Conservation (phyloP, 2,888 invertebrate genomes). For the Limnephilus auricula region DNA sequence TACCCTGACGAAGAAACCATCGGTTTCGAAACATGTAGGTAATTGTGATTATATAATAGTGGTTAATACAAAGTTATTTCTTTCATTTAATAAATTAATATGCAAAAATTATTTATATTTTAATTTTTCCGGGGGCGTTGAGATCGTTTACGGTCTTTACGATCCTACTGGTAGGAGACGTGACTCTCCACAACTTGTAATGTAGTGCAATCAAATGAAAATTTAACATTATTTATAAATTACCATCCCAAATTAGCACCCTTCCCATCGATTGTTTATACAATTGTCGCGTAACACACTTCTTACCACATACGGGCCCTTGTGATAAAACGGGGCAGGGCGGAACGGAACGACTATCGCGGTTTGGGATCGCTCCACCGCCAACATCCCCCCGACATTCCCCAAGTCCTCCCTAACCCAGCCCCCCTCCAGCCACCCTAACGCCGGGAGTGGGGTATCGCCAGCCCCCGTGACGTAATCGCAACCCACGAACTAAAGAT, state of each 20-base stretch:
- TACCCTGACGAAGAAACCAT: too few species aligned
- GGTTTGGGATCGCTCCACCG: constrained; percentile 41
- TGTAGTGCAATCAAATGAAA: not conserved
- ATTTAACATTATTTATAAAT: not conserved
- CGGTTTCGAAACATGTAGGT: too few species aligned
- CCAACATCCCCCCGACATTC: not conserved
- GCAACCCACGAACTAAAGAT: constrained; percentile 42
- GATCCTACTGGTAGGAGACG: not conserved
- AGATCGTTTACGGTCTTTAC: not conserved
- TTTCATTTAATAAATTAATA: too few species aligned
- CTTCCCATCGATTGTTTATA: not conserved
- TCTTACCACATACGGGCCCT: not conserved
- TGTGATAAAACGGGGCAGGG: constrained; percentile 32
- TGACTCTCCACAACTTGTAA: not conserved
- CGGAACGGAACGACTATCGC: constrained; percentile 48
- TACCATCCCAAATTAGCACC: not conserved
- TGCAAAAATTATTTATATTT: too few species aligned
- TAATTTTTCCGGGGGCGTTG: too few species aligned
- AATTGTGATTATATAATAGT: too few species aligned
- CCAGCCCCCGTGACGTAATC: constrained; percentile 38
- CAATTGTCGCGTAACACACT: constrained; percentile 24
- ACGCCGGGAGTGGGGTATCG: not conserved
- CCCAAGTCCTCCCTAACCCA: not conserved
- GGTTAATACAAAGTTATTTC: too few species aligned
- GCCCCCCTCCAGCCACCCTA: not conserved